phyloP scores from a whole-genome alignment of 2,888 invertebrate genomes.

The Craniophora ligustri region DNA sequence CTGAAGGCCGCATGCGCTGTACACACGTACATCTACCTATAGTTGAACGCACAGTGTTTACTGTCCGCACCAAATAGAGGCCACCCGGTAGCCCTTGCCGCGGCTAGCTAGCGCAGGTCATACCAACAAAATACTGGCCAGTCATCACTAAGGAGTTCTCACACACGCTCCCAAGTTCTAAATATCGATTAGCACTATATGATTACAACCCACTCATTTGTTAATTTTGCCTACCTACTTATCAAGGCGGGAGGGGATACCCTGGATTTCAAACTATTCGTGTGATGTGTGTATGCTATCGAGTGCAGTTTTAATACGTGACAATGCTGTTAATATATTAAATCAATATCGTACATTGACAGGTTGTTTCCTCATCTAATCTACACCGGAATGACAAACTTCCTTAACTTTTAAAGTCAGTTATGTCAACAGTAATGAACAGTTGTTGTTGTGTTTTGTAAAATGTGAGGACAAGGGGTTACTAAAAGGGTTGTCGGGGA shows the following conservation, averaged over 20 bases:
- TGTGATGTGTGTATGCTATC: too few relatives aligned
- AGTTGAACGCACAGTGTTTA: background rate
- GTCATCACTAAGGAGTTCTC: background rate
- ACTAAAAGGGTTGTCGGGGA: slow-evolving; percentile 15
- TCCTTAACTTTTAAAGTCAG: background rate
- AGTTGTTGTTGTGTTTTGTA: background rate
- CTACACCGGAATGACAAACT: background rate
- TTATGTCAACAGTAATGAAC: background rate
- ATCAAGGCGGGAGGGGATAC: too few relatives aligned
- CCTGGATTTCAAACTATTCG: too few relatives aligned
- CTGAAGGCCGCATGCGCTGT: slow-evolving; percentile 1
- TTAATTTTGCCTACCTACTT: too few relatives aligned
- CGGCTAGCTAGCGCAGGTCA: background rate
- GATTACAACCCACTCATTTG: too few relatives aligned
- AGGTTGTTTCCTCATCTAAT: background rate
- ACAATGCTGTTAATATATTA: background rate
- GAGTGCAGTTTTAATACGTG: background rate
- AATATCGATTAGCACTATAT: too few relatives aligned
- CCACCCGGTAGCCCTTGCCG: background rate
- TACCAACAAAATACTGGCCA: background rate
- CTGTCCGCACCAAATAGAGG: background rate
- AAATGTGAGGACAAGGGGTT: background rate
- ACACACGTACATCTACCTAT: background rate
- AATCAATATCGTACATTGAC: background rate
- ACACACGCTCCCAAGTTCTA: too few relatives aligned